Conservation (phyloP, 2,888 invertebrate genomes). For the Trypoxylon attenuatum region DNA sequence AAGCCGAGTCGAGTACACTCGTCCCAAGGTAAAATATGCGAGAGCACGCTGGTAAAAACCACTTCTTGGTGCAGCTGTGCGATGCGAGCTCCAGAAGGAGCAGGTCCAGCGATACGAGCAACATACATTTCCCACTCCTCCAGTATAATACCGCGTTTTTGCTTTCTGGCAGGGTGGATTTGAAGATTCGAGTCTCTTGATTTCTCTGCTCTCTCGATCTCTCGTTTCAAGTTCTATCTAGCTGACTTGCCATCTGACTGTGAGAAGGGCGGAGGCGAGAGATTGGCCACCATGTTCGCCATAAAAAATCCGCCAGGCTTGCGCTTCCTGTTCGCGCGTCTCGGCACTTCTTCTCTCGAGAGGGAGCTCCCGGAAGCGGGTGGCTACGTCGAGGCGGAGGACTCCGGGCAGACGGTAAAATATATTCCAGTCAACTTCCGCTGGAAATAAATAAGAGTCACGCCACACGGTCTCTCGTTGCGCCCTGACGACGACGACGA, state of each 20-base stretch:
- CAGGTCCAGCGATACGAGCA: background rate
- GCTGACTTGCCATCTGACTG: background rate
- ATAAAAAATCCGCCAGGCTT: slow-evolving; percentile 72
- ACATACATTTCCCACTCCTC: slow-evolving; percentile 8
- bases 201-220: background rate
- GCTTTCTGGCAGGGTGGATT: slow-evolving; percentile 24
- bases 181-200: slow-evolving; percentile 18
- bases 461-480: slow-evolving; percentile 68
- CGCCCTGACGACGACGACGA: slow-evolving; percentile 57
- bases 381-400: slow-evolving; percentile 26
- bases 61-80: background rate
- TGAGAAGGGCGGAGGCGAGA: slow-evolving; percentile 5
- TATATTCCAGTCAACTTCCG: slow-evolving; percentile 74
- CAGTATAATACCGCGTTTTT: too few species aligned
- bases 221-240: too few species aligned
- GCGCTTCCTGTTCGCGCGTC: slow-evolving; percentile 73
- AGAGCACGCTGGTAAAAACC: slow-evolving; percentile 7
- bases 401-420: slow-evolving; percentile 65
- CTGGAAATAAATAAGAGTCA: slow-evolving; percentile 74
- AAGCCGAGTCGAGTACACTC: background rate
- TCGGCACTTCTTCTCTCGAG: slow-evolving; percentile 54
- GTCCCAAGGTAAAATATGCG: background rate
- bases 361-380: slow-evolving; percentile 56
- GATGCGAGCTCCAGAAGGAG: background rate
- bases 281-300: slow-evolving; percentile 65